Evolutionary conservation across 1,140 invertebrate genomes (phyloP).

Genomic region (Leucophenga varia): DNA sequence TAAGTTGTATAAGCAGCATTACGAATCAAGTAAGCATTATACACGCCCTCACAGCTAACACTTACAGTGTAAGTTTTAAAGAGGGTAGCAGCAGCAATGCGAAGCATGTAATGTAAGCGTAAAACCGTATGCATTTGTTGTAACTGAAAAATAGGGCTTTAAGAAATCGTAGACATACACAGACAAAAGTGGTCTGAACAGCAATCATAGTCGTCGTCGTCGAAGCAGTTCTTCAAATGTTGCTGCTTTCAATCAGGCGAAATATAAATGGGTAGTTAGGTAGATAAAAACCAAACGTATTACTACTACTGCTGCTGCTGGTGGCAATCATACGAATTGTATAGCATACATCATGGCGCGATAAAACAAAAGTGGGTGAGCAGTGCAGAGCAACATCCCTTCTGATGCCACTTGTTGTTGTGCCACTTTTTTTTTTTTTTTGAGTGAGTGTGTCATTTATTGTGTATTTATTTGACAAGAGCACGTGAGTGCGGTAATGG

Average conservation of each 20-base stretch:
- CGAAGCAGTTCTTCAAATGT: slow-evolving; percentile 1
- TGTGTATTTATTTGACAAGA: slow-evolving; percentile 38
- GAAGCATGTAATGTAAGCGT: slow-evolving; percentile 28
- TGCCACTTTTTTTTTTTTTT: slow-evolving; percentile 24
- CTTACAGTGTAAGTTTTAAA: no score
- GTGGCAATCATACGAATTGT: slow-evolving; percentile 2
- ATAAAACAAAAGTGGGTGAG: no score
- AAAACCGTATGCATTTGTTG: slow-evolving; percentile 26
- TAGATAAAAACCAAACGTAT: no score
- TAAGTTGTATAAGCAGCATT: neutral
- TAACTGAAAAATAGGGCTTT: no score
- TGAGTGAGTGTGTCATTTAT: slow-evolving; percentile 30
- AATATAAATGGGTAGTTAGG: slow-evolving; percentile 12
- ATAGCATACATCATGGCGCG: no score
- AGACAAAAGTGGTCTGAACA: no score
- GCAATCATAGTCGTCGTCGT: no score
- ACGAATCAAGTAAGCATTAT: slow-evolving; percentile 4
- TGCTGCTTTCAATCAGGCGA: slow-evolving; percentile 25
- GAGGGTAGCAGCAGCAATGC: no score
- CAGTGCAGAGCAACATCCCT: no score
- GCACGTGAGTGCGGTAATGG: slow-evolving; percentile 8
- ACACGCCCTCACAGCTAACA: no score
- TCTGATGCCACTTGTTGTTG: slow-evolving; percentile 18
- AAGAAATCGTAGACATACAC: no score
- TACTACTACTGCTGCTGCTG: neutral